A percentile compares a stretch with the other conserved stretches of the same genome.
Evolutionary conservation across 2,113 vertebrate species (phyloP).

Genomic region (Eulemur rufifrons): DNA sequence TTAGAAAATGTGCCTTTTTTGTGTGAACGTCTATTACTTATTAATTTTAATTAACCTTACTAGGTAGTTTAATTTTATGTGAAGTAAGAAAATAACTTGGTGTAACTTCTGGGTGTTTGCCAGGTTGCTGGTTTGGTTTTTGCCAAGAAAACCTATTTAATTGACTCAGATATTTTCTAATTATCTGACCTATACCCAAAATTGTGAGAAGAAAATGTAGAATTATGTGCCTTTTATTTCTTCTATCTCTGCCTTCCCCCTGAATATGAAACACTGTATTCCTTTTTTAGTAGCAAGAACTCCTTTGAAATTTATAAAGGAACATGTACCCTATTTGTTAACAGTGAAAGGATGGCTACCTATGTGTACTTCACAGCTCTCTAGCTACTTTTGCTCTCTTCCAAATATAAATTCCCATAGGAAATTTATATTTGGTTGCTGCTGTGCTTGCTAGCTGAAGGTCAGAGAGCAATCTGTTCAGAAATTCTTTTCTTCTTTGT

Average conservation of each 20-base stretch:
- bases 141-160: background rate
- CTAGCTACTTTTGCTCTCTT: background rate
- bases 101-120: background rate
- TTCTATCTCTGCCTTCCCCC: background rate
- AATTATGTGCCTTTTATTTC: background rate
- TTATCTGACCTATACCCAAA: background rate
- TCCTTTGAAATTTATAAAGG: slow-evolving; percentile 29
- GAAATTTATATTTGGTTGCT: background rate
- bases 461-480: background rate
- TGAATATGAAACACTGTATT: background rate
- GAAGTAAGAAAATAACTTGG: background rate
- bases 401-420: background rate
- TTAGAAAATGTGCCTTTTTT: background rate
- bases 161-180: slow-evolving; percentile 18
- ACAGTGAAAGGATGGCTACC: background rate
- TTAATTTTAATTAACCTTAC: slow-evolving; percentile 3
- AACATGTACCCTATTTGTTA: background rate
- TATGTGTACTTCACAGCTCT: background rate
- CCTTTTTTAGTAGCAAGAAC: slow-evolving; percentile 8
- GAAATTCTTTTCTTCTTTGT: background rate
- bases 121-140: background rate
- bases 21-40: background rate
- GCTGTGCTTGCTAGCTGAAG: background rate
- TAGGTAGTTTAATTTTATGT: slow-evolving; percentile 4
- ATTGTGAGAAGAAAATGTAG: background rate